Conservation (phyloP, 2,888 invertebrate genomes). For the Fragum whitleyi region DNA sequence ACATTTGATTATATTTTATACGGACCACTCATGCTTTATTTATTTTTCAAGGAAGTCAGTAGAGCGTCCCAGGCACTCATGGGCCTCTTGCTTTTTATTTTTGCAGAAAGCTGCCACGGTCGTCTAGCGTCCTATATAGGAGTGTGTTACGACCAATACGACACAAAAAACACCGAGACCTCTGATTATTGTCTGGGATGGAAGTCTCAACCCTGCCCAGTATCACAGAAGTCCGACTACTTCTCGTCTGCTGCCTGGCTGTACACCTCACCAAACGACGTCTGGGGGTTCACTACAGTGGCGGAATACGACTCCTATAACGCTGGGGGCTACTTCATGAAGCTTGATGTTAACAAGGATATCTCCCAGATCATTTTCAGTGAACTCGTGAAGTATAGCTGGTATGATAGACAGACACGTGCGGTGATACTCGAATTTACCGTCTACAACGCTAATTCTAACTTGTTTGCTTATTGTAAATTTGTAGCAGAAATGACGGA, state of each 20-base stretch:
- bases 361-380: conserved; percentile 55
- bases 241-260: conserved; percentile 59
- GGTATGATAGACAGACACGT: conserved; percentile 79
- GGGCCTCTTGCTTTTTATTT: too few relatives aligned
- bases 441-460: conserved; percentile 78
- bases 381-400: conserved; percentile 65
- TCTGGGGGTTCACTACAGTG: conserved; percentile 61
- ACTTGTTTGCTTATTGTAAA: conserved; percentile 74
- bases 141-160: conserved; percentile 43
- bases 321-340: conserved; percentile 65
- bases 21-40: too few relatives aligned
- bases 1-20: too few relatives aligned
- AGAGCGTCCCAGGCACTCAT: too few relatives aligned
- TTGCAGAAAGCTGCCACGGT: conserved; percentile 49
- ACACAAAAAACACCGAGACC: conserved; percentile 27
- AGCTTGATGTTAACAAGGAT: conserved; percentile 59
- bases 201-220: conserved; percentile 44
- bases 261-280: conserved; percentile 48
- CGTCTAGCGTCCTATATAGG: conserved; percentile 30
- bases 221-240: conserved; percentile 49
- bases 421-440: conserved; percentile 81
- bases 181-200: conserved; percentile 52
- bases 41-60: too few relatives aligned
- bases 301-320: conserved; percentile 49
- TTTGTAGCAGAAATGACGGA: conserved; percentile 77